Conservation (phyloP, 2,888 invertebrate genomes). For the Dysmachus trigonus region DNA sequence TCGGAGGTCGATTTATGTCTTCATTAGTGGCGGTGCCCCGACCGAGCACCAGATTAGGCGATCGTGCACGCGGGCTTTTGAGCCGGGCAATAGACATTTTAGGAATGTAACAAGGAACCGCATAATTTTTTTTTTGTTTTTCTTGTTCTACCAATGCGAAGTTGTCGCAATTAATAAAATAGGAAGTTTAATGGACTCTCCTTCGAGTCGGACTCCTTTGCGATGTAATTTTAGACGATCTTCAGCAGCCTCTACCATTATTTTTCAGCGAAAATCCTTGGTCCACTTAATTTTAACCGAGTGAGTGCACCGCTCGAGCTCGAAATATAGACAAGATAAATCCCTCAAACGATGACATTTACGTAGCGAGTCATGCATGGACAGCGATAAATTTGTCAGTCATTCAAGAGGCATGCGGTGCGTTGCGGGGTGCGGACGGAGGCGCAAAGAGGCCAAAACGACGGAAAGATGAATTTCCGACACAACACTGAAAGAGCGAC, state of each 20-base stretch:
- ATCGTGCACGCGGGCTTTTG: neutral
- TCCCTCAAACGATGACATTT: conserved; percentile 38
- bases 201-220: neutral
- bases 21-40: conserved; percentile 4
- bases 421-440: too few relatives aligned
- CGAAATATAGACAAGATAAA: conserved; percentile 26
- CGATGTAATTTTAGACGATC: neutral
- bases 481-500: conserved; percentile 28
- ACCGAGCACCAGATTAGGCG: conserved; percentile 6
- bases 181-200: neutral
- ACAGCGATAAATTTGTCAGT: conserved; percentile 40
- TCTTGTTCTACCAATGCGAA: neutral
- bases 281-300: conserved; percentile 16
- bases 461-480: conserved; percentile 37
- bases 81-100: neutral
- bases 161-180: neutral
- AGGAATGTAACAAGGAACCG: neutral
- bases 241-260: neutral
- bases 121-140: neutral
- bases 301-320: neutral
- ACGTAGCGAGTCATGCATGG: conserved; percentile 24
- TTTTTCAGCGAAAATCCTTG: conserved; percentile 1
- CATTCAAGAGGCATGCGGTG: neutral
- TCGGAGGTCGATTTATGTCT: conserved; percentile 29
- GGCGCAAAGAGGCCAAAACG: neutral